Evolutionary conservation across 1,140 invertebrate species (phyloP), one percentile per base, ranked within the genome.

Genomic region (Ericerus pela): DNA sequence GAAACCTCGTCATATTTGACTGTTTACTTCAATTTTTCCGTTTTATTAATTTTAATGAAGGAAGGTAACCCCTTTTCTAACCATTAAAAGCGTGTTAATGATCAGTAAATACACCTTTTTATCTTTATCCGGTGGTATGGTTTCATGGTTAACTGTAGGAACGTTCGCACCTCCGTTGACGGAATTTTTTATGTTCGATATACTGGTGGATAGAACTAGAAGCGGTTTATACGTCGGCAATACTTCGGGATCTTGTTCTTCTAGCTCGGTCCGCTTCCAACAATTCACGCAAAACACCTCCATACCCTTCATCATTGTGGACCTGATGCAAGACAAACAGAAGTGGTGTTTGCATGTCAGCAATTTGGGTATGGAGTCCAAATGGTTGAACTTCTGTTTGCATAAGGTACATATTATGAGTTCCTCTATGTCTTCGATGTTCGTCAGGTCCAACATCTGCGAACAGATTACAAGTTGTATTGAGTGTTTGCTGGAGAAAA

Each of bases 291-390:
- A 85, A 62, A 76, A 76, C 47, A 83, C 68, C 60, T 80, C 78
- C 47, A 74, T 72, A 29, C 75, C 79, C 62, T 76, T 79, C 53
- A 74, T 71, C 60, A 81, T 70, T 60, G 76, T 76, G 55, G 76
- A 75, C 55, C 78, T 75, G 62, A 82, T 76, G 67, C 84, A 87
- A 56, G 78, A 75, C 59, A 83, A 71, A 64, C 84, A 87, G 67
- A 83, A 82, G 65, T 79, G 79, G 65, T 86, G 84, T 64, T 80
- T 81, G 71, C 83, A 86, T 41, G 74, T 75, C 52, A 87, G 73
- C 65, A 82, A 71, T 67, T 85, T 85, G 37, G 84, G 84, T 58
- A 75, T 73, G 64, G 78, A 75, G 60, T 80, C 77, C 29, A 70
- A 68, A 55, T 83, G 79, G 67, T 84, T 83, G 68, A 78, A 82